These are phyloP conservation scores for Paedocypris micromegethes DNA, from an alignment of 2,797 vertebrate species.

Conservation along the genomic window DNA sequence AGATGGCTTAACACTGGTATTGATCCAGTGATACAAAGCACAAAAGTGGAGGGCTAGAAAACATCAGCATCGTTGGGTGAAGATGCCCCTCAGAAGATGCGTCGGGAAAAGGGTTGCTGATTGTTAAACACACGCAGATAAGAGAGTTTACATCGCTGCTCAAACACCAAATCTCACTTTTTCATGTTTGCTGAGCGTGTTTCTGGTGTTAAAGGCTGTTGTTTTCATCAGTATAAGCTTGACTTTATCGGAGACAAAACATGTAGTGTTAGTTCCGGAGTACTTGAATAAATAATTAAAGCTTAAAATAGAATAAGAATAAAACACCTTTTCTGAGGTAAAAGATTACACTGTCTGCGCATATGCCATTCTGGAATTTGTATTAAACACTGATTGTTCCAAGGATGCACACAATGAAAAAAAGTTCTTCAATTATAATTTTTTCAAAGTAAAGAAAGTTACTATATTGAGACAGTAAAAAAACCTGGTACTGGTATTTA, in stretches of 20 bases:
- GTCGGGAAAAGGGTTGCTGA: constrained; percentile 45
- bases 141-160: constrained; percentile 51
- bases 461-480: too few species aligned
- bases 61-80: constrained; percentile 28
- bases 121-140: constrained; percentile 58
- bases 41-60: constrained; percentile 27
- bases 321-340: constrained; percentile 42
- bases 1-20: constrained; percentile 37
- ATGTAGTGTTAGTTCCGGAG: constrained; percentile 49
- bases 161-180: constrained; percentile 50
- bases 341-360: constrained; percentile 11
- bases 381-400: too few species aligned
- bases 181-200: constrained; percentile 39
- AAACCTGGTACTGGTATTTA: too few species aligned
- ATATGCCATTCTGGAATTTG: not conserved
- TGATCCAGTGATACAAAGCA: constrained; percentile 38
- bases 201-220: constrained; percentile 51
- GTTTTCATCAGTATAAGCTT: constrained; percentile 64
- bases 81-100: constrained; percentile 41
- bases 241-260: constrained; percentile 56
- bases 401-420: too few species aligned
- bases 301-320: constrained; percentile 12
- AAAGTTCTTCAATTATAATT: too few species aligned
- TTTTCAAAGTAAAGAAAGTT: too few species aligned
- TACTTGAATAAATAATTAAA: constrained; percentile 31